phyloP scores from a whole-genome alignment of 2,113 vertebrate species.

The Psammodynastes pulverulentus region DNA sequence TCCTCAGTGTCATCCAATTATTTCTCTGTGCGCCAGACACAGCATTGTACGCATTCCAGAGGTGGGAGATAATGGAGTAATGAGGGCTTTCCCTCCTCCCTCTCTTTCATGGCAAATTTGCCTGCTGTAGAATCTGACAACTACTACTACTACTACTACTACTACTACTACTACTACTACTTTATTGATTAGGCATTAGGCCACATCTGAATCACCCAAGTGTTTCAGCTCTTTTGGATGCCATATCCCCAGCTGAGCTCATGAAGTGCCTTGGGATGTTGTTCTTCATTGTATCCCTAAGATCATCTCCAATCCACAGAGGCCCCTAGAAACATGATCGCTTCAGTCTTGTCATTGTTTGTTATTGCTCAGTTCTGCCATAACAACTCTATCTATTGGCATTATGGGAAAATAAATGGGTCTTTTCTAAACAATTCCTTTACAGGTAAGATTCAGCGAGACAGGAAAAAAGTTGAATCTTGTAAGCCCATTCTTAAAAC shows the following conservation, averaged over 20 bases:
- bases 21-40: too few species aligned
- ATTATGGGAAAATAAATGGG: not conserved
- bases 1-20: too few species aligned
- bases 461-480: slow-evolving; percentile 89
- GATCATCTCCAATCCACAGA: not conserved
- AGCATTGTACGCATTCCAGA: too few species aligned
- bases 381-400: not conserved
- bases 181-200: not conserved
- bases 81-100: too few species aligned
- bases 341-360: not conserved
- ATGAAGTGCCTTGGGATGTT: not conserved
- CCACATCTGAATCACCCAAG: not conserved
- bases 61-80: too few species aligned
- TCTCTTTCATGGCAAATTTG: too few species aligned
- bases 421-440: slow-evolving; percentile 29
- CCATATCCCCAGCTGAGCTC: not conserved
- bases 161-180: not conserved
- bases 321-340: not conserved
- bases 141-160: too few species aligned
- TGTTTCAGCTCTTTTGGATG: not conserved
- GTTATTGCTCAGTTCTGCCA: not conserved
- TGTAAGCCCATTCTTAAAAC: slow-evolving; percentile 99
- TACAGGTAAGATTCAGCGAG: slow-evolving; percentile 89
- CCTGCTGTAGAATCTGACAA: too few species aligned
- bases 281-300: not conserved